phyloP scores from a whole-genome alignment of 2,113 vertebrate species.

The Onychorhynchus coronatus region DNA sequence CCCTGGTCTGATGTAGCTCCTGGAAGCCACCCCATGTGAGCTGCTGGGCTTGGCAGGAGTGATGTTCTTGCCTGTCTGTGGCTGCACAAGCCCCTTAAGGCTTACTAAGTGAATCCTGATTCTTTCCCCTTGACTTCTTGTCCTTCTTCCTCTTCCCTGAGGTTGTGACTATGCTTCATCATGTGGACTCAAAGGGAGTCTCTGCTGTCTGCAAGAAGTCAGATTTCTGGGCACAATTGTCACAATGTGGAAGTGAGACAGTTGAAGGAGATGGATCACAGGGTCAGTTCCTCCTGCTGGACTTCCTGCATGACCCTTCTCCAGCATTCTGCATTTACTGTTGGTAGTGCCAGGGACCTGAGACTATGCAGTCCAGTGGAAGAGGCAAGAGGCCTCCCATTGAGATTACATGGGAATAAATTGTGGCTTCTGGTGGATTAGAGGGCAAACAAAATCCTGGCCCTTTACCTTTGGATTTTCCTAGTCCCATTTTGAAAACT shows the following conservation, averaged over 20 bases:
- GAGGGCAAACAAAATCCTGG: neutral
- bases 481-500: neutral
- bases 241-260: neutral
- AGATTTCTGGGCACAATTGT: neutral
- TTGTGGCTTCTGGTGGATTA: neutral
- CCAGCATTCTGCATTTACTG: neutral
- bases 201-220: neutral
- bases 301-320: neutral
- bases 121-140: neutral
- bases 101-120: neutral
- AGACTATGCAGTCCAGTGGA: neutral
- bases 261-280: neutral
- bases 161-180: neutral
- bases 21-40: neutral
- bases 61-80: neutral
- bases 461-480: neutral
- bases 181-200: rapidly evolving
- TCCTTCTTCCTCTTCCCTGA: neutral
- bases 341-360: neutral
- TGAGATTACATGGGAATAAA: neutral
- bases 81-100: neutral
- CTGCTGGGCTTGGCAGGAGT: neutral
- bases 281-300: neutral
- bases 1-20: neutral
- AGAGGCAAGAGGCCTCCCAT: neutral